These are phyloP conservation scores for Cossypha heuglini DNA, from an alignment of 2,797 vertebrate species.

Conservation along the genomic window DNA sequence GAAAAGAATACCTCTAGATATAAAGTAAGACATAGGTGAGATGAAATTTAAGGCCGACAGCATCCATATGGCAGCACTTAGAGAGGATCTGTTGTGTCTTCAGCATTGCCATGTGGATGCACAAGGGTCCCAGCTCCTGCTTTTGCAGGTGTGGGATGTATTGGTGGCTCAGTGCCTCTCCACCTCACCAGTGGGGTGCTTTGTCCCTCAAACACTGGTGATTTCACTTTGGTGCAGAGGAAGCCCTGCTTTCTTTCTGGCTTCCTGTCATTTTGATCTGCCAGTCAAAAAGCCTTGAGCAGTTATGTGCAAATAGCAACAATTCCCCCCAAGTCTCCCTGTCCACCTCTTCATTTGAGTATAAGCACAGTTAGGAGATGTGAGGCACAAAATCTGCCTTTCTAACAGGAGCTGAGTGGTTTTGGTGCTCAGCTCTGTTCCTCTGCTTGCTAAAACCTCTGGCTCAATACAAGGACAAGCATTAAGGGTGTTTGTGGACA, in stretches of 20 bases:
- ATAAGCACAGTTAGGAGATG: accelerated
- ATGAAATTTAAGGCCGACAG: not conserved
- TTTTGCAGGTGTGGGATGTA: accelerated
- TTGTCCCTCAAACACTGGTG: accelerated
- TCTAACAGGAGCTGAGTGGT: accelerated
- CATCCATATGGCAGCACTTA: not conserved
- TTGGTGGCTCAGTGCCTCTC: not conserved
- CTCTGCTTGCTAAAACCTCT: not conserved
- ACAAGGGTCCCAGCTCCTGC: not conserved
- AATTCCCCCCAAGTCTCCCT: not conserved
- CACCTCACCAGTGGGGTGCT: not conserved
- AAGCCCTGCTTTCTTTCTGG: not conserved
- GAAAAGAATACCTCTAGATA: not conserved
- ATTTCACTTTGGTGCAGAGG: not conserved
- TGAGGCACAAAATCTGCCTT: not conserved
- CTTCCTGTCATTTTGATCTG: not conserved
- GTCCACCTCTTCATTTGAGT: not conserved
- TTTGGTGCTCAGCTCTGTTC: not conserved
- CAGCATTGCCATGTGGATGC: not conserved
- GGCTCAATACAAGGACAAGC: not conserved
- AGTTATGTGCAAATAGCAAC: accelerated
- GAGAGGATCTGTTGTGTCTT: not conserved
- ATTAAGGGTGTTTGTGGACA: not conserved
- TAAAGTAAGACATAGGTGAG: not conserved
- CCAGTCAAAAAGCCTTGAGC: not conserved